These are phyloP conservation scores for Drosophila paulistorum DNA, from an alignment of 1,140 invertebrate genomes.

Conservation along the genomic window DNA sequence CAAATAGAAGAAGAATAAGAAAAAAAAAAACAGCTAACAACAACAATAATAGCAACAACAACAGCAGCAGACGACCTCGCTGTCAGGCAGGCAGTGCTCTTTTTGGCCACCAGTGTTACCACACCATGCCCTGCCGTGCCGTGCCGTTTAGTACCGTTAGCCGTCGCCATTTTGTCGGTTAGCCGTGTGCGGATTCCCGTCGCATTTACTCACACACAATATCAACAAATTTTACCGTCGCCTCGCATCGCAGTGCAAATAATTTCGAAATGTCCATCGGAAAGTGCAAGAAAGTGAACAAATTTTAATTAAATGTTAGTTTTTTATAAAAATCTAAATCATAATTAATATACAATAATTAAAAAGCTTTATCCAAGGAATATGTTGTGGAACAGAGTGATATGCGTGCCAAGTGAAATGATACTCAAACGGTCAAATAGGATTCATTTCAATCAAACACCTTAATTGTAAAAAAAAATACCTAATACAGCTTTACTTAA, in stretches of 20 bases:
- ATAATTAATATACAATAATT: background rate
- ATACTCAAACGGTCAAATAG: no score
- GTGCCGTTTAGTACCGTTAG: slow-evolving; percentile 37
- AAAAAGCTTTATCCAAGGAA: no score
- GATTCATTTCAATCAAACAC: no score
- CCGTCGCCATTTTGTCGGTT: slow-evolving; percentile 56
- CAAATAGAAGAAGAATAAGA: slow-evolving; percentile 51
- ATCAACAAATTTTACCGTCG: no score
- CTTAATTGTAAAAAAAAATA: no score
- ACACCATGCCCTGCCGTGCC: slow-evolving; percentile 33
- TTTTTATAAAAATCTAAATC: background rate
- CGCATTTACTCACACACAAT: no score
- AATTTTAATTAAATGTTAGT: slow-evolving; percentile 5
- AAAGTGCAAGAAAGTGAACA: background rate
- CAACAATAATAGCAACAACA: slow-evolving; percentile 28
- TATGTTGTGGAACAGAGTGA: no score
- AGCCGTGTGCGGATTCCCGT: slow-evolving; percentile 9
- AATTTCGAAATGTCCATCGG: slow-evolving; percentile 7
- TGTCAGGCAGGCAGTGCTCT: slow-evolving; percentile 41
- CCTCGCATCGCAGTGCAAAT: no score
- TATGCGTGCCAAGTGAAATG: no score
- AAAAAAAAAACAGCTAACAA: slow-evolving; percentile 39
- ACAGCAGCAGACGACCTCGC: slow-evolving; percentile 56
- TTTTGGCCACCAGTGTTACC: slow-evolving; percentile 64
- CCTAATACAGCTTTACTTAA: no score